Evolutionary conservation across 2,888 invertebrate genomes (phyloP).

Genomic region (Glyphotaelius pellucidus): DNA sequence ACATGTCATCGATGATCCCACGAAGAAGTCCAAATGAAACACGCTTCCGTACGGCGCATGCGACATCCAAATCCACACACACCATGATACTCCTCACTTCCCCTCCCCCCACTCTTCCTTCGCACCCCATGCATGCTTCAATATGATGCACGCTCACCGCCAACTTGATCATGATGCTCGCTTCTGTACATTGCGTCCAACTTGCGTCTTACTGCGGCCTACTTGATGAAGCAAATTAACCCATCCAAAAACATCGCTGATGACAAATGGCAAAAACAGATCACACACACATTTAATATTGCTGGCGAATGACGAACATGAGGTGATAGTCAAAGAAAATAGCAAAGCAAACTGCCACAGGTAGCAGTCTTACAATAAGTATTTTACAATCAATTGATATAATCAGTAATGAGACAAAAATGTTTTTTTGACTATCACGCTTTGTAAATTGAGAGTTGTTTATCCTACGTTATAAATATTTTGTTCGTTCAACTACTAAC

Average conservation of each 20-base stretch:
- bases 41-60: conserved; percentile 48
- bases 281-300: conserved; percentile 53
- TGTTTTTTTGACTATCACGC: conserved; percentile 57
- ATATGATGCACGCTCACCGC: conserved; percentile 29
- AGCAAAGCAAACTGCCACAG: conserved; percentile 48
- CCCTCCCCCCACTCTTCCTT: background rate
- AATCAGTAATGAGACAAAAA: conserved; percentile 45
- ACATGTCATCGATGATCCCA: conserved; percentile 65
- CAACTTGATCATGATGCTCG: background rate
- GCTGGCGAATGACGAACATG: conserved; percentile 58
- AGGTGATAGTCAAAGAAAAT: conserved; percentile 58
- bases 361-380: conserved; percentile 53
- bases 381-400: conserved; percentile 58
- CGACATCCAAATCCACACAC: background rate
- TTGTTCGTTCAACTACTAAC: conserved; percentile 63
- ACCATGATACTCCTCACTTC: background rate
- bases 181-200: background rate
- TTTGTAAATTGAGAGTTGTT: conserved; percentile 56
- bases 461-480: conserved; percentile 60
- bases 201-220: background rate
- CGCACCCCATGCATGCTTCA: conserved; percentile 5
- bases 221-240: conserved; percentile 18
- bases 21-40: conserved; percentile 53
- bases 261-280: conserved; percentile 58
- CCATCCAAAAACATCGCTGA: conserved; percentile 52